Percentiles rank a stretch among this genome's conserved stretches.
phyloP scores from a whole-genome alignment of 2,797 vertebrate species.

The Phrynocephalus vlangalii region DNA sequence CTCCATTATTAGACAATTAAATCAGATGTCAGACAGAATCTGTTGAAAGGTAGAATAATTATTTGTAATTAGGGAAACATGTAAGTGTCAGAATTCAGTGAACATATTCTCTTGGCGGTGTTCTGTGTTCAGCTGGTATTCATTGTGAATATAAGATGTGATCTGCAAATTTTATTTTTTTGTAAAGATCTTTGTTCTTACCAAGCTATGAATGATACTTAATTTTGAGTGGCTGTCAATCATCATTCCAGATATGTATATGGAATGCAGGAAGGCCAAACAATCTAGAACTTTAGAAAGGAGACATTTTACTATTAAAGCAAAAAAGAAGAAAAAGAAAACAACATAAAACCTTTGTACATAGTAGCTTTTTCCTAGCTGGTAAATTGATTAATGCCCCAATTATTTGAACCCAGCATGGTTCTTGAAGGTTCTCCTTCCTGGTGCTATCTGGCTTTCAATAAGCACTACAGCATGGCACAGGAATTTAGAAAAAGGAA shows the following conservation, averaged over 20 bases:
- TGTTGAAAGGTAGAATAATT: background rate
- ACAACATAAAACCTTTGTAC: background rate
- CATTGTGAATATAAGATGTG: too few relatives aligned
- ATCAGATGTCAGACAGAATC: background rate
- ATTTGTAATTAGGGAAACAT: background rate
- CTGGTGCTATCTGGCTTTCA: background rate
- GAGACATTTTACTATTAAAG: background rate
- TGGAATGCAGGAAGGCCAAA: background rate
- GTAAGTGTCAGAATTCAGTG: background rate
- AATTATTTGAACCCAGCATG: conserved; percentile 22
- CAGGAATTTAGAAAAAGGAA: background rate
- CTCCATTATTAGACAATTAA: background rate
- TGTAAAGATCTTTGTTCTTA: background rate
- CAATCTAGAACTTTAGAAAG: background rate
- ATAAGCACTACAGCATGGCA: background rate
- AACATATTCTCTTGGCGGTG: background rate
- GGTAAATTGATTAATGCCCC: conserved; percentile 8
- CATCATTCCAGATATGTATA: background rate
- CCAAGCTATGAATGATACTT: background rate
- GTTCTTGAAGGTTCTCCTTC: conserved; percentile 12
- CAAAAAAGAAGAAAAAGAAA: background rate
- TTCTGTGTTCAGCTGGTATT: background rate
- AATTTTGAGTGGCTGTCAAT: background rate
- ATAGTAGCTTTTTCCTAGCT: background rate
- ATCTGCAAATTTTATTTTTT: background rate